phyloP scores from a whole-genome alignment of 1,140 invertebrate species.

The Lithobius niger region DNA sequence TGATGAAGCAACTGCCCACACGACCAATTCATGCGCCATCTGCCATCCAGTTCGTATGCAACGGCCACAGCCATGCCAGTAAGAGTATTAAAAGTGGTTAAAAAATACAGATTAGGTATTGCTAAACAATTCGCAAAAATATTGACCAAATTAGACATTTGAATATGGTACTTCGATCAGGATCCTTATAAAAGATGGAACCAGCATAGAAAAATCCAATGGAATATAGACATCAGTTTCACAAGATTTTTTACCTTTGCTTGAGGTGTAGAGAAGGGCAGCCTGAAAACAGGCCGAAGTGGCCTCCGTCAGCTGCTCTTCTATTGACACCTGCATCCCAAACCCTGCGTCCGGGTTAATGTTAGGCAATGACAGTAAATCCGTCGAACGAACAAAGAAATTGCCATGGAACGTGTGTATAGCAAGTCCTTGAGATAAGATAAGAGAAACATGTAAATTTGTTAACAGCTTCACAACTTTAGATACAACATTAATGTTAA shows the following conservation, averaged over 20 bases:
- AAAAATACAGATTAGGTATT: no score
- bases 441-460: conserved; percentile 5
- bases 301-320: conserved; percentile 74
- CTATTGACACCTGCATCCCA: conserved; percentile 92
- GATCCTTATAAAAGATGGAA: no score
- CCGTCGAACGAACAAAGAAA: conserved; percentile 96
- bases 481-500: background rate
- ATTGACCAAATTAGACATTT: no score
- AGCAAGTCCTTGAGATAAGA: conserved; percentile 46
- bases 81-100: no score
- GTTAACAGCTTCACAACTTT: conserved; percentile 3
- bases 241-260: conserved; percentile 66
- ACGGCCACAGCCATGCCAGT: no score
- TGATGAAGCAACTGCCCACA: no score
- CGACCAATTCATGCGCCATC: no score
- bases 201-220: no score
- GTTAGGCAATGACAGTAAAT: conserved; percentile 90
- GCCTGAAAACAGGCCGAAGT: conserved; percentile 94
- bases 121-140: no score
- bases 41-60: no score
- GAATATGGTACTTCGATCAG: no score
- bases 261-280: conserved; percentile 92
- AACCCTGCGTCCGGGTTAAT: conserved; percentile 96
- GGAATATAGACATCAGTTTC: no score
- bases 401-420: conserved; percentile 99